Evolutionary conservation across 2,113 vertebrate species (phyloP).

Genomic region (Vidua chalybeata): DNA sequence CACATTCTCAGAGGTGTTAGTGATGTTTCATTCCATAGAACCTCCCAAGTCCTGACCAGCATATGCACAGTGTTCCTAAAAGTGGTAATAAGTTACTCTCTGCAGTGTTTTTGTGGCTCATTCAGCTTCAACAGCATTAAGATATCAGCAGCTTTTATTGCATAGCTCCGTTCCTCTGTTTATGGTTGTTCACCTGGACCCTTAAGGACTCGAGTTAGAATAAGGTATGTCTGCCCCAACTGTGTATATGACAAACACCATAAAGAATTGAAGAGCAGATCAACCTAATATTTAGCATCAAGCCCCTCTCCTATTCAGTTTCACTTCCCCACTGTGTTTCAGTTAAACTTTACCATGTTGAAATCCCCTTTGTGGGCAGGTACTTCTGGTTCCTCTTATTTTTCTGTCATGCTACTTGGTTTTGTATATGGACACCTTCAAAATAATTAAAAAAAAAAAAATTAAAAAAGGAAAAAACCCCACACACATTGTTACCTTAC

Average conservation of each 20-base stretch:
- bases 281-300: background rate
- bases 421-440: slow-evolving; percentile 20
- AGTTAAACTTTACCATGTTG: slow-evolving; percentile 52
- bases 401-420: slow-evolving; percentile 30
- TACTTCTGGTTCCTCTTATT: slow-evolving; percentile 63
- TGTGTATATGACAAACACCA: background rate
- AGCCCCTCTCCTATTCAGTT: slow-evolving; percentile 12
- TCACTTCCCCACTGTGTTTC: slow-evolving; percentile 55
- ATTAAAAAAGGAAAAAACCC: rapidly evolving
- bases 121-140: background rate
- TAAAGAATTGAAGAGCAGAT: slow-evolving; percentile 1
- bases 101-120: background rate
- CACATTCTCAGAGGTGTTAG: background rate
- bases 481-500: background rate
- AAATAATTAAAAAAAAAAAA: background rate
- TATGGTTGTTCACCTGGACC: background rate
- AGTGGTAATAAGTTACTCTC: background rate
- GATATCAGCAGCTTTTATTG: background rate
- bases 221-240: background rate
- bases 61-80: background rate
- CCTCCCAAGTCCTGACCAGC: background rate
- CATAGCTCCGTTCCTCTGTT: background rate
- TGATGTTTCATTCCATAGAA: background rate
- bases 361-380: slow-evolving; percentile 67
- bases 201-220: background rate